Evolutionary conservation across 2,888 invertebrate genomes (phyloP), one percentile per base, ranked within the genome.

Genomic region (Toxonevra muliebris): DNA sequence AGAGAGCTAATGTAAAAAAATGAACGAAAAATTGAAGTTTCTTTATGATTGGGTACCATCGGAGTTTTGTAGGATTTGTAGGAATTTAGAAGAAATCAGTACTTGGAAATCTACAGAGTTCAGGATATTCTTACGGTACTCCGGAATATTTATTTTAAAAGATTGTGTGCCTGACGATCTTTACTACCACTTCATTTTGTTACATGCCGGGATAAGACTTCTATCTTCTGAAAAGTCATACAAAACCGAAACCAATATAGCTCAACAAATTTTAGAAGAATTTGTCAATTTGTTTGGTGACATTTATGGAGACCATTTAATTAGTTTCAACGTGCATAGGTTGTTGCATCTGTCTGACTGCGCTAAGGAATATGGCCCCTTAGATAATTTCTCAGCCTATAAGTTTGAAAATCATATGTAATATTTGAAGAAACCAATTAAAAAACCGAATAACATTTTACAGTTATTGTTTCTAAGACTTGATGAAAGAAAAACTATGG

Each of bases 321-420:
- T 66, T 41, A 67, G 67, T 52, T 67, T 67, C 41, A 67, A 67
- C 50, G 42, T 61, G 41, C 66, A 62, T 67, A 57, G 61, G 8
- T 43, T 66, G 13, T 52, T 54, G 20, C 58, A 65, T 59, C 54
- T 65, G 41, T 52, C 60, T 19, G 59, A 65, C 41, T 60, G 59
- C 53, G 63, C 53, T 30, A 53, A 62, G 40, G 40, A 62, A 8
- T 42, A 50, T 60, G 57, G 61, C 5, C 65, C 54, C 57, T 61
- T 64, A 42, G 65, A 65, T 59, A 59, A 52, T 15, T 61, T 61
- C 52, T 69, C 66, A 1, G 69, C 65, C 9, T 69, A 65, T 62
- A 66, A 69, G 48, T 69, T 62, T 59, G 65, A 66, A 66, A 69
- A 62, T 61, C 58, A 65, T 64, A 68, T 68, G 64, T 64, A 68